A percentile compares a stretch with the other conserved stretches of the same genome.
Conservation (phyloP, 2,888 invertebrate genomes). For the Tuberolachnus salignus region DNA sequence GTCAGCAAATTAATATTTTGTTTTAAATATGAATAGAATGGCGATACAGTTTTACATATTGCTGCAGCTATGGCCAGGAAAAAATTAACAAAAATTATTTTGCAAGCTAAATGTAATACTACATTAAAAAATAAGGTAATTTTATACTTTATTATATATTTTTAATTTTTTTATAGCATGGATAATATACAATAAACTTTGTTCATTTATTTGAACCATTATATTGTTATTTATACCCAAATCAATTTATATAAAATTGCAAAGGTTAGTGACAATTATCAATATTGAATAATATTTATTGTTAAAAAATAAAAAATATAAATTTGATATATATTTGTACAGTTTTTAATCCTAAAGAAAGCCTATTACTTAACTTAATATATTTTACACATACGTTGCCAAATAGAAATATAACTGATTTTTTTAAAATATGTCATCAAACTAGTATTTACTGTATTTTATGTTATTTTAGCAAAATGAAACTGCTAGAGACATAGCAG, state of each 20-base stretch:
- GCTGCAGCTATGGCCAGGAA: slow-evolving; percentile 91
- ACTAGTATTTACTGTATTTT: background rate
- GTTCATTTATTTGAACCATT: background rate
- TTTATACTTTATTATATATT: background rate
- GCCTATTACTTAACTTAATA: no score
- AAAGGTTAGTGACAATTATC: no score
- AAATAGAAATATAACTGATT: background rate
- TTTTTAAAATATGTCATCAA: background rate
- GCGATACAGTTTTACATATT: slow-evolving; percentile 92
- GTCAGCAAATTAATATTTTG: slow-evolving; percentile 6
- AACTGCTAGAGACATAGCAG: slow-evolving; percentile 86
- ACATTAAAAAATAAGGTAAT: slow-evolving; percentile 73
- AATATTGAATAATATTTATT: no score
- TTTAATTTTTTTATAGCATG: background rate
- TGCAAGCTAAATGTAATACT: slow-evolving; percentile 82
- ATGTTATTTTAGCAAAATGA: slow-evolving; percentile 72
- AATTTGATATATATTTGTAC: no score
- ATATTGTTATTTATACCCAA: background rate
- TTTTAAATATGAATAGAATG: slow-evolving; percentile 69
- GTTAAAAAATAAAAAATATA: no score
- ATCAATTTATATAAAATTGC: no score
- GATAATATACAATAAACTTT: background rate
- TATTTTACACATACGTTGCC: no score
- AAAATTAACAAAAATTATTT: slow-evolving; percentile 86
- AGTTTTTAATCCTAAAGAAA: no score